Evolutionary conservation across 2,888 invertebrate species (phyloP).

Genomic region (Hydriomena furcata): DNA sequence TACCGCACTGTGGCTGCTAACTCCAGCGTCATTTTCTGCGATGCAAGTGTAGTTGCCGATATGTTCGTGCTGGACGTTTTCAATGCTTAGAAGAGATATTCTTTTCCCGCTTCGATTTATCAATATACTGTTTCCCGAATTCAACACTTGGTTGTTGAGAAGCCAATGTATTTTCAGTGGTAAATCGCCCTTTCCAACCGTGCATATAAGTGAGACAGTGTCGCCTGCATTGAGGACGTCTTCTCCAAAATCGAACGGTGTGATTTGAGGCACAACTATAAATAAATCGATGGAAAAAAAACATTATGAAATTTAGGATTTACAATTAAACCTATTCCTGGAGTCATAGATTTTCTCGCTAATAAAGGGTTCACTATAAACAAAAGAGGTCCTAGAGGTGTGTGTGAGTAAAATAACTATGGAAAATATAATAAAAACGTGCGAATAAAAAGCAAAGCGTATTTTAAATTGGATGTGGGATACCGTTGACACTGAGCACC

Average conservation of each 20-base stretch:
- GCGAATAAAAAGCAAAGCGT: slow-evolving; percentile 48
- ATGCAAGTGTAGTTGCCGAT: slow-evolving; percentile 85
- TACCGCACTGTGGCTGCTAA: slow-evolving; percentile 84
- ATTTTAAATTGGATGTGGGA: slow-evolving; percentile 37
- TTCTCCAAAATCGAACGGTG: slow-evolving; percentile 89
- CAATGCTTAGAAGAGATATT: slow-evolving; percentile 79
- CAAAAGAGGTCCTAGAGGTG: slow-evolving; percentile 6
- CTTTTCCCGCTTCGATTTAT: slow-evolving; percentile 53
- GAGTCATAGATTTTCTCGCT: background rate
- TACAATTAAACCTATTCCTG: too few species aligned
- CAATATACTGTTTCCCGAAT: slow-evolving; percentile 47
- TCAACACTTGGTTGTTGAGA: slow-evolving; percentile 82
- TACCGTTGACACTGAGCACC: slow-evolving; percentile 88
- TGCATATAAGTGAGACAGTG: slow-evolving; percentile 87
- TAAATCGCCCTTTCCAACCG: slow-evolving; percentile 88
- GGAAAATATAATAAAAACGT: slow-evolving; percentile 37
- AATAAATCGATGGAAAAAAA: background rate
- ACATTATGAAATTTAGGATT: too few species aligned
- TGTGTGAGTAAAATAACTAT: slow-evolving; percentile 27
- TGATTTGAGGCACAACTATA: slow-evolving; percentile 82
- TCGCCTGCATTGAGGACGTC: slow-evolving; percentile 88
- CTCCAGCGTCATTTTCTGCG: slow-evolving; percentile 86
- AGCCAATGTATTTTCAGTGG: slow-evolving; percentile 88
- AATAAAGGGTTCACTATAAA: slow-evolving; percentile 1
- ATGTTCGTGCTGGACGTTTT: slow-evolving; percentile 82